phyloP scores from a whole-genome alignment of 1,140 invertebrate species.

The Liolophura sinensis region DNA sequence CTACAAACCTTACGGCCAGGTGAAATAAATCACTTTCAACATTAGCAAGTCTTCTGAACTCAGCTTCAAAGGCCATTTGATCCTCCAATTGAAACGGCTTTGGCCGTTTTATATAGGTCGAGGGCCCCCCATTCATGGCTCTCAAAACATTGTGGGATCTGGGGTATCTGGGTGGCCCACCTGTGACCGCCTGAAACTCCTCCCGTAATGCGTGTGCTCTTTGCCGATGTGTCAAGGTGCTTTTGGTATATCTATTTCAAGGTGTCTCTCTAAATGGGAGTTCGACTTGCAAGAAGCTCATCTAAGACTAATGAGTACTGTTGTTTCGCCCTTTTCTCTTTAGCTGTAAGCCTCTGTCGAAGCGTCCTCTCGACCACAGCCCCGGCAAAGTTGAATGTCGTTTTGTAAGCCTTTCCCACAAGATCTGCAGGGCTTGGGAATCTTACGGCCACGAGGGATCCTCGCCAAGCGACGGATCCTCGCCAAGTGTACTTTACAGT shows the following conservation, averaged over 20 bases:
- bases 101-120: no score
- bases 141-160: no score
- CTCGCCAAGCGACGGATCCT: no score
- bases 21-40: background rate
- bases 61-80: no score
- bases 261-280: background rate
- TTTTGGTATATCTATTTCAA: no score
- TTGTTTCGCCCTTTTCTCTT: background rate
- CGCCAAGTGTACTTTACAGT: slow-evolving; percentile 5
- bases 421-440: background rate
- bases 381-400: background rate
- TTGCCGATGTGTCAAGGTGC: no score
- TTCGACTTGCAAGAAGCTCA: background rate
- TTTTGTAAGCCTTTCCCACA: background rate
- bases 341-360: no score
- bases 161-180: no score
- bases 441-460: background rate
- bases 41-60: background rate
- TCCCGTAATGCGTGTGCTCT: no score
- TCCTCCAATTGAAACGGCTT: no score
- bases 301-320: background rate
- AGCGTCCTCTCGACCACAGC: background rate
- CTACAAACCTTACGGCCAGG: background rate
- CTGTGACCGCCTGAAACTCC: no score
- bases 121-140: no score